Conservation (phyloP, 2,797 vertebrate genomes). For the Gymnocypris eckloni region DNA sequence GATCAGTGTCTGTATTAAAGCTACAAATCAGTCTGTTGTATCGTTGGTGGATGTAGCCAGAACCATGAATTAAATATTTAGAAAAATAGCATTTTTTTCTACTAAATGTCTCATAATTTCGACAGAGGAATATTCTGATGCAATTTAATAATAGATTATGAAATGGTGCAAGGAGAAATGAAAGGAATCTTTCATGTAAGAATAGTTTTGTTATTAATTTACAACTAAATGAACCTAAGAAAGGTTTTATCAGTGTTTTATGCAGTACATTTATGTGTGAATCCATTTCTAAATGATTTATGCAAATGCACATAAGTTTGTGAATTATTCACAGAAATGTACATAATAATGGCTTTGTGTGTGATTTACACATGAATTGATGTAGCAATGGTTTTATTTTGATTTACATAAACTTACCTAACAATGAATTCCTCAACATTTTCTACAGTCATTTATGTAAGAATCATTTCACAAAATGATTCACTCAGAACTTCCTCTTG, state of each 20-base stretch:
- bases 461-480: not conserved
- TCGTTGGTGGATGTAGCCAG: not conserved
- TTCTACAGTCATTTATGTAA: not conserved
- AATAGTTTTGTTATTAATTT: not conserved
- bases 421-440: not conserved
- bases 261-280: not conserved
- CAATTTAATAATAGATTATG: not conserved
- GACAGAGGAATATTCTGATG: not conserved
- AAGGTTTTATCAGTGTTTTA: not conserved
- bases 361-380: not conserved
- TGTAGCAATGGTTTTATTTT: not conserved
- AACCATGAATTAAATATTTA: conserved; percentile 3
- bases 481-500: not conserved
- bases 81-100: not conserved
- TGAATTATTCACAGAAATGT: not conserved
- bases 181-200: not conserved
- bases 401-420: not conserved
- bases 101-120: not conserved
- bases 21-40: not conserved
- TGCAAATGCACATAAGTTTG: not conserved
- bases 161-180: not conserved
- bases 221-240: not conserved
- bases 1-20: conserved; percentile 18
- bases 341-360: not conserved
- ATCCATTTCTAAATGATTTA: not conserved